Conservation (phyloP, 2,797 vertebrate species). For the Oryzias dopingdopingensis region DNA sequence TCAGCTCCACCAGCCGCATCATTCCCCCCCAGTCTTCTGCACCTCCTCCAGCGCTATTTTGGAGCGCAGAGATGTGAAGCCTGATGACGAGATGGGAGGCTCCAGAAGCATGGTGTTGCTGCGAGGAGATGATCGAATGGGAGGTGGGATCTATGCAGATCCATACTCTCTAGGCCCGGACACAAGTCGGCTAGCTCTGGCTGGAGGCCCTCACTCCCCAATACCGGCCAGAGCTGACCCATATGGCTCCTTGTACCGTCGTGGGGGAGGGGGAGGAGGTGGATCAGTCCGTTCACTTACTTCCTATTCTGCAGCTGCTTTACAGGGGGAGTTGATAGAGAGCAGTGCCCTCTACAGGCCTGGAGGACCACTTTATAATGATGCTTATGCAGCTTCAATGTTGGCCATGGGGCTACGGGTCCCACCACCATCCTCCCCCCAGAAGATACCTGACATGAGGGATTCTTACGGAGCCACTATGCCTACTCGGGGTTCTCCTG, state of each 20-base stretch:
- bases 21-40: conserved; percentile 80
- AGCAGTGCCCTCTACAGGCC: conserved; percentile 86
- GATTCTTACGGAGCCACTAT: conserved; percentile 85
- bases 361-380: conserved; percentile 84
- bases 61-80: conserved; percentile 93
- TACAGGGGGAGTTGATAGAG: conserved; percentile 91
- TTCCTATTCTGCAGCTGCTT: conserved; percentile 89
- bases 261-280: conserved; percentile 65
- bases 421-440: conserved; percentile 85
- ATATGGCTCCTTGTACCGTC: conserved; percentile 88
- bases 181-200: conserved; percentile 85
- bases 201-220: conserved; percentile 88
- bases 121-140: conserved; percentile 82
- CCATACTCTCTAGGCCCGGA: conserved; percentile 90
- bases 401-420: conserved; percentile 86
- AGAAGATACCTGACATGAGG: conserved; percentile 87
- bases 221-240: conserved; percentile 75
- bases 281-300: conserved; percentile 88
- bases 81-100: conserved; percentile 87
- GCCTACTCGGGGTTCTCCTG: conserved; percentile 87
- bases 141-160: conserved; percentile 86
- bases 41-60: conserved; percentile 96
- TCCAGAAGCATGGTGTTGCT: conserved; percentile 89
- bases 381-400: conserved; percentile 79
- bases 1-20: conserved; percentile 71